These are phyloP conservation scores for Engraulis encrasicolus DNA, from an alignment of 2,113 vertebrate species.

Conservation along the genomic window DNA sequence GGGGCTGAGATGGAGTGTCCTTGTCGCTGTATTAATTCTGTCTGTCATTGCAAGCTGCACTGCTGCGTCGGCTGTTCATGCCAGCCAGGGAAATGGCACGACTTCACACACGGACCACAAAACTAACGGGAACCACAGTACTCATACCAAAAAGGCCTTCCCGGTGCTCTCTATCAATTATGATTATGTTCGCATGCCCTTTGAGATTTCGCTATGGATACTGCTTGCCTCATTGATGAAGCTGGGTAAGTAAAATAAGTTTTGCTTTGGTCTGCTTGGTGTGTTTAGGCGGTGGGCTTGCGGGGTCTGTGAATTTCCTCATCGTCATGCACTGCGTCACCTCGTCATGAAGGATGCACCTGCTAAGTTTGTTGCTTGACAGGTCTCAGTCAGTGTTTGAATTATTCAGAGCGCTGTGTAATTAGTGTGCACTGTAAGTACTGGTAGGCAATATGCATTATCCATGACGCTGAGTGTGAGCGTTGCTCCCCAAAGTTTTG, in stretches of 20 bases:
- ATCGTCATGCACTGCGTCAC: slow-evolving; percentile 4
- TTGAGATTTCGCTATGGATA: slow-evolving; percentile 93
- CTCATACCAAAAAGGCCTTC: slow-evolving; percentile 77
- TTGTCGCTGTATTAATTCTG: not conserved
- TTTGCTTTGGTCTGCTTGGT: not conserved
- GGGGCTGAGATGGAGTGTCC: not conserved
- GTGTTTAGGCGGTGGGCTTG: not conserved
- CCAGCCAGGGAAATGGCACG: not conserved
- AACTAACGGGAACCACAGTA: not conserved
- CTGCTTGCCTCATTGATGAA: slow-evolving; percentile 95
- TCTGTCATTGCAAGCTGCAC: slow-evolving; percentile 11
- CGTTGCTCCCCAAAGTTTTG: not conserved
- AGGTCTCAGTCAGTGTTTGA: not conserved
- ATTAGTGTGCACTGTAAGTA: not conserved
- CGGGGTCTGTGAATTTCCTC: not conserved
- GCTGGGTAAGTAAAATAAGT: slow-evolving; percentile 80
- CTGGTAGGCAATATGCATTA: not conserved
- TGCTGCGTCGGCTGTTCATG: not conserved
- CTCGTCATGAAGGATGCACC: not conserved
- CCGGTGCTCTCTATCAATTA: slow-evolving; percentile 87
- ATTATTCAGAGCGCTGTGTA: not conserved
- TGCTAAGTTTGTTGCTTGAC: not conserved
- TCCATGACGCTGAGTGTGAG: not conserved
- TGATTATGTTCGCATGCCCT: slow-evolving; percentile 77
- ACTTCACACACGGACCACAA: not conserved